Percentiles rank a stretch among this genome's conserved stretches.
These are phyloP conservation scores for Phymanthus crucifer DNA, from an alignment of 92 coral and sea anemone genomes.

Conservation along the genomic window DNA sequence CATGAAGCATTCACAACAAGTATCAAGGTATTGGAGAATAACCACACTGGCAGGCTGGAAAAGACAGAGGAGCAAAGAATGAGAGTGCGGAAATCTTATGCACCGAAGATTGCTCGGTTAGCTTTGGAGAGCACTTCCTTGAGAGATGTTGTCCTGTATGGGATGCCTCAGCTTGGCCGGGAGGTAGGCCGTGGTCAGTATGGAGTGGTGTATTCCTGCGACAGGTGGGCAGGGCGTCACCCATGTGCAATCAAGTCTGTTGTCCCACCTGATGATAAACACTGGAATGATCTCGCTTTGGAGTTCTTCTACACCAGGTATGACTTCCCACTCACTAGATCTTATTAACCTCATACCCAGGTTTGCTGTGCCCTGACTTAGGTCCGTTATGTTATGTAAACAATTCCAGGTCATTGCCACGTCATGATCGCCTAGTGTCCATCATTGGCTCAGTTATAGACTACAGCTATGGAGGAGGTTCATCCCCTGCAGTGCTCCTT, in stretches of 20 bases:
- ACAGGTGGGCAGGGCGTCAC: slow-evolving; percentile 93
- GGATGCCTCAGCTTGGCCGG: slow-evolving; percentile 97
- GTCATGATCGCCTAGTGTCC: slow-evolving; percentile 84
- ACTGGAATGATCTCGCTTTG: slow-evolving; percentile 97
- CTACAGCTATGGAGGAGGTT: slow-evolving; percentile 94
- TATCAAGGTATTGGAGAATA: slow-evolving; percentile 76
- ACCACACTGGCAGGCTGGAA: slow-evolving; percentile 91
- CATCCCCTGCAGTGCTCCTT: slow-evolving; percentile 91
- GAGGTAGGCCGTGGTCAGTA: slow-evolving; percentile 99
- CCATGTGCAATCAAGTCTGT: slow-evolving; percentile 99
- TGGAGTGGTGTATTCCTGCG: slow-evolving; percentile 98
- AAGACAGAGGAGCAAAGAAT: slow-evolving; percentile 89
- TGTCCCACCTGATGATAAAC: slow-evolving; percentile 99
- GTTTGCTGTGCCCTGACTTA: no score
- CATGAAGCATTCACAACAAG: slow-evolving; percentile 89
- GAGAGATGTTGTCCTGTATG: slow-evolving; percentile 90
- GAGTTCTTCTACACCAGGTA: slow-evolving; percentile 97
- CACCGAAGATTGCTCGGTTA: slow-evolving; percentile 96
- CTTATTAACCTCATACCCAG: no score
- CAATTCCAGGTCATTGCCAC: slow-evolving; percentile 69
- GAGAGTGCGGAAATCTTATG: slow-evolving; percentile 86
- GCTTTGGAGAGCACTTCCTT: slow-evolving; percentile 93
- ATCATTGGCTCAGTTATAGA: slow-evolving; percentile 95
- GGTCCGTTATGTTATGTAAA: background rate
- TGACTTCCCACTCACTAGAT: background rate